These are phyloP conservation scores for Prionchulus punctatus DNA, from an alignment of 2,888 invertebrate species.

Conservation along the genomic window DNA sequence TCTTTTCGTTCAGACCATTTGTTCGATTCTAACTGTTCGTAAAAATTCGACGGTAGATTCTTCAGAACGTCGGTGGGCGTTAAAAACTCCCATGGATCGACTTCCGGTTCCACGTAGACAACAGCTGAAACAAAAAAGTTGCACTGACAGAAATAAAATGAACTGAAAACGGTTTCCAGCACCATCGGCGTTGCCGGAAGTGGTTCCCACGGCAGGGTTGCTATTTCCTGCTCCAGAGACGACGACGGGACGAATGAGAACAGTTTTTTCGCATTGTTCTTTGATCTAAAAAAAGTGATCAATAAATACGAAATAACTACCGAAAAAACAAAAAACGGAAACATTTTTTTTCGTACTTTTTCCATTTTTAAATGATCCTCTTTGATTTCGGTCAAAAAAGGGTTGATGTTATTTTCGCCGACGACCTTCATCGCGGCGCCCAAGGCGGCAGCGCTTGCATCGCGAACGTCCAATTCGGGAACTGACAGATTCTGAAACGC, in stretches of 20 bases:
- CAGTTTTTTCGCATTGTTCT: conserved; percentile 1
- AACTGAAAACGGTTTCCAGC: too few species aligned
- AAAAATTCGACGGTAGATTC: conserved; percentile 89
- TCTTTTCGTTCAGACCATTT: conserved; percentile 96
- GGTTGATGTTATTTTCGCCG: conserved; percentile 70
- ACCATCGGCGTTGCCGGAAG: too few species aligned
- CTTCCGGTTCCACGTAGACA: too few species aligned
- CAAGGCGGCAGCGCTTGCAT: conserved; percentile 75
- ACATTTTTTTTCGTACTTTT: conserved; percentile 54
- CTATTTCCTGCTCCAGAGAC: too few species aligned
- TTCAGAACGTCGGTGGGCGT: conserved; percentile 81
- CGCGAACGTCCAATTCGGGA: conserved; percentile 76
- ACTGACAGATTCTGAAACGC: too few species aligned
- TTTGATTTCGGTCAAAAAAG: conserved; percentile 61
- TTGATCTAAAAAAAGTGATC: neutral
- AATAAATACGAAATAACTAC: neutral
- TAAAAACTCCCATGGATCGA: conserved; percentile 76
- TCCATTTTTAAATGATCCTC: conserved; percentile 68
- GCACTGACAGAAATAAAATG: too few species aligned
- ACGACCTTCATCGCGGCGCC: conserved; percentile 85
- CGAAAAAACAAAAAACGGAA: neutral
- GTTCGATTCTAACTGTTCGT: conserved; percentile 78
- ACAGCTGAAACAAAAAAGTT: too few species aligned
- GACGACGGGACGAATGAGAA: neutral
- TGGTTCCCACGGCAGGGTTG: too few species aligned